A percentile compares a stretch with the other conserved stretches of the same genome.
phyloP scores from a whole-genome alignment of 2,797 vertebrate genomes.

The Betta splendens region DNA sequence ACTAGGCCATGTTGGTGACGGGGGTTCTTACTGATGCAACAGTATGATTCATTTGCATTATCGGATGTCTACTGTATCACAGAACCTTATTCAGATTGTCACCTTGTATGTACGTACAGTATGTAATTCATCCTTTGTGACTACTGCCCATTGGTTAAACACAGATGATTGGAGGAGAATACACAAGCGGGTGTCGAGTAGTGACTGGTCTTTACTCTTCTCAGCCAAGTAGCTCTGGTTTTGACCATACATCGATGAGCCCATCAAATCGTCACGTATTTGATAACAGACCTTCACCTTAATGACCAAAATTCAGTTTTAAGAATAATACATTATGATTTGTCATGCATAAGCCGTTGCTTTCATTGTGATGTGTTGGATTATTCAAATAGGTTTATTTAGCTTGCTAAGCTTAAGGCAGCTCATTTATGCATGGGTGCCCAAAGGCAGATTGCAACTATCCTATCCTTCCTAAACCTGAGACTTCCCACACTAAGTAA shows the following conservation, averaged over 20 bases:
- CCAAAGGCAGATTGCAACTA: conserved; percentile 58
- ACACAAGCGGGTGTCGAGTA: no score
- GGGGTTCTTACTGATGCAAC: conserved; percentile 7
- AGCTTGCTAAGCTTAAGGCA: conserved; percentile 57
- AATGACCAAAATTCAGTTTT: conserved; percentile 24
- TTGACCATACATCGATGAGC: conserved; percentile 10
- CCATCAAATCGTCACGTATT: conserved; percentile 21
- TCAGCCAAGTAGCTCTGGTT: no score
- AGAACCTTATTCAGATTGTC: no score
- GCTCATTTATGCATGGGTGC: conserved; percentile 64
- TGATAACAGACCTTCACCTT: conserved; percentile 5
- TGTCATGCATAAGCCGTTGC: conserved; percentile 52
- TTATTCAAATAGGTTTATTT: conserved; percentile 74
- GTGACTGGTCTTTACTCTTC: no score
- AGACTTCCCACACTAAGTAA: conserved; percentile 43
- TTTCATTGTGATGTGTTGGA: conserved; percentile 64
- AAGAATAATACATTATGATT: conserved; percentile 33
- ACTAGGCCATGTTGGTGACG: conserved; percentile 1
- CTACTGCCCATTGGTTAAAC: no score
- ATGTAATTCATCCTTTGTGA: no score
- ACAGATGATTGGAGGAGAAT: no score
- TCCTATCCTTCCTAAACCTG: conserved; percentile 54
- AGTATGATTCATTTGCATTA: not conserved
- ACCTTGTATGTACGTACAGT: no score
- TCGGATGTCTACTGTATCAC: not conserved